Evolutionary conservation across 2,888 invertebrate species (phyloP).

Genomic region (Antheraea yamamai): DNA sequence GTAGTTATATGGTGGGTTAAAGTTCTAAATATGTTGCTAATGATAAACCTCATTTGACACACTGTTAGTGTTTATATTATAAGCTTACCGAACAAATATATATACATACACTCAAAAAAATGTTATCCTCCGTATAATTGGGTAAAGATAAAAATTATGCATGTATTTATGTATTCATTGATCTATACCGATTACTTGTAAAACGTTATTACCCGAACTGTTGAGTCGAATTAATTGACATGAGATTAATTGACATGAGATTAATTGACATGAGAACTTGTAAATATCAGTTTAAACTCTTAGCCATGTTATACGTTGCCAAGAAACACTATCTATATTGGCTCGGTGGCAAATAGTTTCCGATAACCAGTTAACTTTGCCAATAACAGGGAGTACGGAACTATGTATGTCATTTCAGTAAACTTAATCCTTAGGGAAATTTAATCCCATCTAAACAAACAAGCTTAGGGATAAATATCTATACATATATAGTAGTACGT

Average conservation of each 20-base stretch:
- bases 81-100: too few relatives aligned
- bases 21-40: too few relatives aligned
- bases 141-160: not conserved
- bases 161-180: not conserved
- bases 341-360: conserved; percentile 22
- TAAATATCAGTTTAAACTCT: conserved; percentile 1
- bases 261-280: not conserved
- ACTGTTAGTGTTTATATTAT: too few relatives aligned
- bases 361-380: conserved; percentile 23
- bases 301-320: not conserved
- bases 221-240: not conserved
- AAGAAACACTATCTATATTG: conserved; percentile 15
- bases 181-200: not conserved
- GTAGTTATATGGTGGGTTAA: too few relatives aligned
- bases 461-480: not conserved
- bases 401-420: conserved; percentile 1
- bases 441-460: conserved; percentile 19
- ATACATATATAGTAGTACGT: not conserved
- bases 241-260: too few relatives aligned
- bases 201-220: not conserved
- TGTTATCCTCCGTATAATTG: too few relatives aligned
- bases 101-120: too few relatives aligned
- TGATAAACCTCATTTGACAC: too few relatives aligned
- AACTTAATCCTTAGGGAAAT: conserved; percentile 21
- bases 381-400: conserved; percentile 20